phyloP scores from a whole-genome alignment of 2,888 invertebrate species.

The Phasia obesa region DNA sequence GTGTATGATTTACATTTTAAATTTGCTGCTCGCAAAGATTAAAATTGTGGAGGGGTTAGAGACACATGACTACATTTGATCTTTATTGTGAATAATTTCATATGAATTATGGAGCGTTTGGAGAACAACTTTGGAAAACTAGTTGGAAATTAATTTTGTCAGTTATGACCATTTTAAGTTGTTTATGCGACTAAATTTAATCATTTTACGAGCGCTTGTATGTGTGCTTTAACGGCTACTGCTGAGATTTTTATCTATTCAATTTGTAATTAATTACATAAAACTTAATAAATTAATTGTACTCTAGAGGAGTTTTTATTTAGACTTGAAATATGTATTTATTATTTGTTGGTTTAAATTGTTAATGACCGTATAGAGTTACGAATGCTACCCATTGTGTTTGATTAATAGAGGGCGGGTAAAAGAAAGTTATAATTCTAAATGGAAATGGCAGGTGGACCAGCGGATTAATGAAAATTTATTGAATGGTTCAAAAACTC shows the following conservation, averaged over 20 bases:
- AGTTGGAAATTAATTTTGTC: slow-evolving; percentile 50
- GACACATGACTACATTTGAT: slow-evolving; percentile 17
- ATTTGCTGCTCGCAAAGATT: not conserved
- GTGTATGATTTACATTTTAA: slow-evolving; percentile 59
- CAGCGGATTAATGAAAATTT: too few relatives aligned
- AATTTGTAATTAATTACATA: slow-evolving; percentile 52
- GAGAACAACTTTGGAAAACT: slow-evolving; percentile 54
- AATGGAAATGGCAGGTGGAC: not conserved
- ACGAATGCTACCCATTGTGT: not conserved
- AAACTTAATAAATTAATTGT: slow-evolving; percentile 49
- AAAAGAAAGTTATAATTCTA: not conserved
- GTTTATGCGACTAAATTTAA: slow-evolving; percentile 43
- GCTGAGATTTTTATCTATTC: slow-evolving; percentile 54
- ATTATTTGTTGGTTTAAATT: slow-evolving; percentile 5
- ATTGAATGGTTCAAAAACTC: too few relatives aligned
- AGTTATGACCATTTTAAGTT: slow-evolving; percentile 53
- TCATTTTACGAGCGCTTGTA: slow-evolving; percentile 19
- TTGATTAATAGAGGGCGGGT: not conserved
- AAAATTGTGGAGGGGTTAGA: not conserved
- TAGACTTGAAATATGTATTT: slow-evolving; percentile 25
- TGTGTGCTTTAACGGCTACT: slow-evolving; percentile 6
- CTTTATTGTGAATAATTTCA: slow-evolving; percentile 43
- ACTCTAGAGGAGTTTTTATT: slow-evolving; percentile 54
- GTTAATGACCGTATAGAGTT: slow-evolving; percentile 31
- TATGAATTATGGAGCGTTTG: slow-evolving; percentile 42